Evolutionary conservation across 2,797 vertebrate genomes (phyloP), one percentile per base, ranked within the genome.

Genomic region (Hydrophis major): DNA sequence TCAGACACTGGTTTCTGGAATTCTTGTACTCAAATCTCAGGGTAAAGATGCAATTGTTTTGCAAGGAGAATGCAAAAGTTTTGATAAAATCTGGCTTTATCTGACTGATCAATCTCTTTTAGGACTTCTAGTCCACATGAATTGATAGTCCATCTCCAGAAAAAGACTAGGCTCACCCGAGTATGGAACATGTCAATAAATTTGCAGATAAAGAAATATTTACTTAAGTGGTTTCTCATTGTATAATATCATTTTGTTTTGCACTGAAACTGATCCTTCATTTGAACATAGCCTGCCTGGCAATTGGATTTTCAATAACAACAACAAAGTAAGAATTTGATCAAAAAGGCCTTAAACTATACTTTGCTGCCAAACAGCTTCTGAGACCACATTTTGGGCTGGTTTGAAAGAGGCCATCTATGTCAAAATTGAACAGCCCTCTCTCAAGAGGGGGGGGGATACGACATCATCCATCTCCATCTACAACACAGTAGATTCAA

Each of bases 311-410:
- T 32, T 87, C 89, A 95, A 92, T 90, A 93, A 95, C 87, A 86
- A 3, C 93, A 47, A 50, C 5, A 5, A 57, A 91, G 59, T 14
- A 63, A 91, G 59, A 55, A 94, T 93, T 92, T 93, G 88, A 90
- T 88, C 94, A 94, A 92, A 94, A 93, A 92, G 57, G 37, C 90
- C 96, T 93, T 94, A 94, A 89, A 83, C 59, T 87, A 55, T 95
- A 66, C 42, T 20, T 93, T 94, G 95, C 94, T 96, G 96, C 96
- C 94, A 96, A 96, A 94, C 88, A 32, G 94, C 93, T 88, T 93
- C 63, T 92, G 88, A 92, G 92, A 27, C 25, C 10, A 63, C 25
- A 63, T 63, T 63, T 63, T 28, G 60, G 60, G 27, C 60, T 61
- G 8, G 8, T 61, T 61, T 61, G 60, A 61, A 61, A 27, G 53